Base-by-base conservation (phyloP, 2,797 vertebrate genomes). In the Alauda arvensis region DNA sequence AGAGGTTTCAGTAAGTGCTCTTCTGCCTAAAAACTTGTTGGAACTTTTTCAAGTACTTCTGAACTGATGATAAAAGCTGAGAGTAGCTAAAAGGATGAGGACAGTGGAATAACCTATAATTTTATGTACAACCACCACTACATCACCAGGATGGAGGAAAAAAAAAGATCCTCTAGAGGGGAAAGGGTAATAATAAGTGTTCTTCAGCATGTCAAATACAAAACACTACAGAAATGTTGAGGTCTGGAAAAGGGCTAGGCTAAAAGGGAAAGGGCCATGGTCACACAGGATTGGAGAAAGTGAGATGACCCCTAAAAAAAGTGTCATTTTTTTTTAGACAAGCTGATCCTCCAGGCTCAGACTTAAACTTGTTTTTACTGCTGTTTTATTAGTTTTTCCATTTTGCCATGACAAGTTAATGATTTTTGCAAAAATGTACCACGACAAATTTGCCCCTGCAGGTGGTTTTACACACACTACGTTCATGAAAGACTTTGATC, bases 381-480 rank as follows among this genome's bases (percentile, higher is more conserved):
- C 55, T 75, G n/a, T 83, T 94, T 94, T 92, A 89, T 92, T 80
- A 94, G 76, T 88, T 89, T 85, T 74, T 66, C 77, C 83, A 92
- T 81, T 91, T 81, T 87, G 68, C 79, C 67, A 74, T 79, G 87
- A 93, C 90, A 94, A 83, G 83, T 65, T 89, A 92, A 94, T 85
- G 88, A 91, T 82, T 94, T 93, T 79, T 89, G 67, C 80, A 90
- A 93, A 95, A 90, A 85, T 37, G 31, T 51, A 66, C 79, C 82
- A 51, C 74, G 79, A 91, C 82, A 90, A 88, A 93, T 92, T 86
- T 94, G 74, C 72, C 86, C 89, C 70, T 79, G 67, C 84, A 76
- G 92, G 89, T 93, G 88, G 37, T 52, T 86, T 82, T 77, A 69
- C 69, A 83, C 68, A 55, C 24, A n/a, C 25, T 29, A 39, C 0